Evolutionary conservation across 1,140 invertebrate species (phyloP).

Genomic region (Mycetomoellerius zeteki): DNA sequence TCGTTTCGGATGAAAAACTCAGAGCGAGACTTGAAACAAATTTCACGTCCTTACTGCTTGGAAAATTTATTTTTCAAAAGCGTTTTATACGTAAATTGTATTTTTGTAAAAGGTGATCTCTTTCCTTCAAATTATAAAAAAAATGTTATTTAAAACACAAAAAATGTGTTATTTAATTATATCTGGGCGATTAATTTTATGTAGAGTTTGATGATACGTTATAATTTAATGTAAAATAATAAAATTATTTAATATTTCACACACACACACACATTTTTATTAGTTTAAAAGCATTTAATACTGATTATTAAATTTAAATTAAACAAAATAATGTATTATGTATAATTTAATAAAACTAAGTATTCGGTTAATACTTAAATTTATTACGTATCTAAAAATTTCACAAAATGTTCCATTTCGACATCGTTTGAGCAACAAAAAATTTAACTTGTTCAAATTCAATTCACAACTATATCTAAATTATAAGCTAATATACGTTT

Average conservation of each 20-base stretch:
- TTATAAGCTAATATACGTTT: background rate
- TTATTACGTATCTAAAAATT: background rate
- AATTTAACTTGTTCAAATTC: background rate
- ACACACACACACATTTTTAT: too few relatives aligned
- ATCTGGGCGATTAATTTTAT: background rate
- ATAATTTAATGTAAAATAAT: background rate
- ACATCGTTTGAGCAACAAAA: background rate
- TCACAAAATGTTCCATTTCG: background rate
- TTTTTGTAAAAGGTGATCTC: background rate
- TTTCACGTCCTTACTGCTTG: background rate
- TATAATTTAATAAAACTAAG: background rate
- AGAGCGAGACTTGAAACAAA: background rate
- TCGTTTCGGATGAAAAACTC: background rate
- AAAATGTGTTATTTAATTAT: background rate
- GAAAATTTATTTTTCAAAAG: background rate
- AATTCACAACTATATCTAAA: background rate
- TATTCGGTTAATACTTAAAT: background rate
- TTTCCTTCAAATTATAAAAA: background rate
- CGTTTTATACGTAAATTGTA: background rate
- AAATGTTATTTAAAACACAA: background rate
- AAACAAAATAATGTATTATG: background rate
- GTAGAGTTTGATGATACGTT: background rate
- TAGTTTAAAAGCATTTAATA: background rate
- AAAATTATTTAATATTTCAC: background rate
- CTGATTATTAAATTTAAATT: background rate